Evolutionary conservation across 1,140 invertebrate genomes (phyloP).

Genomic region (Eurytemora carolleeae): DNA sequence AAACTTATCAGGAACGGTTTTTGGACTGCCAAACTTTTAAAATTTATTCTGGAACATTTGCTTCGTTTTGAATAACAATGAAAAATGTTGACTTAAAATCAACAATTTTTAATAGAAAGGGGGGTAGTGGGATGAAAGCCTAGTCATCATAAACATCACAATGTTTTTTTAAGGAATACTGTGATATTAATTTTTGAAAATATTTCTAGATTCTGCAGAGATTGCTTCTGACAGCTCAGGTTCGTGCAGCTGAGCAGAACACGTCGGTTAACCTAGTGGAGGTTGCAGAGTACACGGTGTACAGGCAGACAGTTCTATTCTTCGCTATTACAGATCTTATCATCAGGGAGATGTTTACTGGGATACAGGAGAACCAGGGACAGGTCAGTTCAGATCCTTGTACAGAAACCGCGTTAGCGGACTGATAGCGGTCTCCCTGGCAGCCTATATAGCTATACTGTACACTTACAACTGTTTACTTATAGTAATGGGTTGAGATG

Average conservation of each 20-base stretch:
- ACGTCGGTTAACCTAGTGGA: conserved; percentile 19
- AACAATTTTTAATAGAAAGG: no score
- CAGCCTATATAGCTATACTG: no score
- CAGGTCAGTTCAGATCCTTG: not conserved
- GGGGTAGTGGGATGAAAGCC: no score
- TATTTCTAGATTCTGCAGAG: conserved; percentile 54
- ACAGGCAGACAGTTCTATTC: not conserved
- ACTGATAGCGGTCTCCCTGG: no score
- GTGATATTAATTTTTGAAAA: conserved; percentile 1
- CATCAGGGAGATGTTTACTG: not conserved
- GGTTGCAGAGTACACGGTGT: conserved; percentile 18
- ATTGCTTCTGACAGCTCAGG: conserved; percentile 54
- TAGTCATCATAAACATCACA: not conserved
- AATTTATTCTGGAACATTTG: no score
- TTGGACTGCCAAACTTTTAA: no score
- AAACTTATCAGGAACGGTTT: no score
- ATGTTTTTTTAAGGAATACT: not conserved
- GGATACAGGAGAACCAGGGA: not conserved
- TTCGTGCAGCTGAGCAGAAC: conserved; percentile 28
- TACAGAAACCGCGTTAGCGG: no score
- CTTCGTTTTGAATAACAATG: no score
- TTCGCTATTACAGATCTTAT: not conserved
- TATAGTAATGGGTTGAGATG: no score
- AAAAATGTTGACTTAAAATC: no score
- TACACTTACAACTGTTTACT: no score